Evolutionary conservation across 1,140 invertebrate species (phyloP).

Genomic region (Drosophila nasuta): DNA sequence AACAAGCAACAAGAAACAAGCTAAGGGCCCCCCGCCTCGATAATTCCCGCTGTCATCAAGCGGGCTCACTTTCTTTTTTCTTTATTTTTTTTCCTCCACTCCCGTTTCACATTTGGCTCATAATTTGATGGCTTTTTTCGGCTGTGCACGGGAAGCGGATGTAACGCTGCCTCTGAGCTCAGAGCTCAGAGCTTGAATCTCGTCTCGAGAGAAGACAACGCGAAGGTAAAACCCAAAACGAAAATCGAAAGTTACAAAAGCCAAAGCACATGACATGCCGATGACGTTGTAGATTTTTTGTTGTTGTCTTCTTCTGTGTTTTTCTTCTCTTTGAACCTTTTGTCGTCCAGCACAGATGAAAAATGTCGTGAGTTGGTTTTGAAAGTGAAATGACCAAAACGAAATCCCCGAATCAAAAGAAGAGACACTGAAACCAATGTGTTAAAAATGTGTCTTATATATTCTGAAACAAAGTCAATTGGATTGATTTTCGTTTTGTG

Average conservation of each 20-base stretch:
- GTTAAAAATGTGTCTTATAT: slow-evolving; percentile 3
- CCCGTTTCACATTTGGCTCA: slow-evolving; percentile 68
- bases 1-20: neutral
- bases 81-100: slow-evolving; percentile 40
- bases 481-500: neutral
- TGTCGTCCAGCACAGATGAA: slow-evolving; percentile 47
- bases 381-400: slow-evolving; percentile 79
- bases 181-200: neutral
- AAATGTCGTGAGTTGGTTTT: slow-evolving; percentile 74
- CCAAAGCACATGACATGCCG: slow-evolving; percentile 42
- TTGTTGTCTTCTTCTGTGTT: slow-evolving; percentile 4
- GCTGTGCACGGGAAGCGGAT: slow-evolving; percentile 76
- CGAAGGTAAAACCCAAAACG: slow-evolving; percentile 48
- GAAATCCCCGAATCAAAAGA: slow-evolving; percentile 14
- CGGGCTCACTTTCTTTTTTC: slow-evolving; percentile 59
- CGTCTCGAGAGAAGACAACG: slow-evolving; percentile 4
- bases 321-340: slow-evolving; percentile 43
- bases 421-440: slow-evolving; percentile 12
- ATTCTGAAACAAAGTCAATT: neutral
- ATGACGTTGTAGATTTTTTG: slow-evolving; percentile 67
- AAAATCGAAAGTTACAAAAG: slow-evolving; percentile 77
- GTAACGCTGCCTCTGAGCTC: slow-evolving; percentile 42
- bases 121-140: slow-evolving; percentile 73
- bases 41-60: neutral
- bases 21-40: too few species aligned